phyloP scores from a whole-genome alignment of 2,888 invertebrate genomes.

The Zonitis immaculata region DNA sequence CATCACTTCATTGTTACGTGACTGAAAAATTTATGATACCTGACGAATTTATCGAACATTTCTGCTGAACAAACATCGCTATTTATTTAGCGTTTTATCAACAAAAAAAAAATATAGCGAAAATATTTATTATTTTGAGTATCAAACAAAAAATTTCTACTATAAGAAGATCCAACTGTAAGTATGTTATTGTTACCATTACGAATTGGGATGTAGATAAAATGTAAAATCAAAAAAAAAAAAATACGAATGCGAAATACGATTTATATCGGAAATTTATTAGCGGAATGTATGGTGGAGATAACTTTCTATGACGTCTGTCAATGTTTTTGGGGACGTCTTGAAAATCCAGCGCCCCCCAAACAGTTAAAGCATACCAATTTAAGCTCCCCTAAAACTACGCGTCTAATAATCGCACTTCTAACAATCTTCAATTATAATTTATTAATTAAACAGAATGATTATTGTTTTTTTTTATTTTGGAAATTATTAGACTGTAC shows the following conservation, averaged over 20 bases:
- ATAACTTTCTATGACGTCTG: slow-evolving; percentile 43
- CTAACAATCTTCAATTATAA: not conserved
- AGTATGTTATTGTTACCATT: slow-evolving; percentile 25
- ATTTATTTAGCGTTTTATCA: not conserved
- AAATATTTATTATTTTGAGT: too few relatives aligned
- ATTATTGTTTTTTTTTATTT: not conserved
- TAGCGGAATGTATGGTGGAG: slow-evolving; percentile 44
- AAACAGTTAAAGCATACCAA: slow-evolving; percentile 22
- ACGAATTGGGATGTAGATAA: slow-evolving; percentile 31
- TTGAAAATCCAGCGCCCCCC: slow-evolving; percentile 18
- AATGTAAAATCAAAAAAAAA: slow-evolving; percentile 24
- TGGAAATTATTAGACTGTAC: not conserved
- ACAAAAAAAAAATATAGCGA: not conserved
- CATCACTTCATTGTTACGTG: slow-evolving; percentile 33
- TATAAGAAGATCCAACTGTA: too few relatives aligned
- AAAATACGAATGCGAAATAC: slow-evolving; percentile 38
- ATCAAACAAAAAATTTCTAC: too few relatives aligned
- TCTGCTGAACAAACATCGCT: slow-evolving; percentile 17
- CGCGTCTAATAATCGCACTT: not conserved
- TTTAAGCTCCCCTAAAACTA: not conserved
- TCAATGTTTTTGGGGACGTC: slow-evolving; percentile 35
- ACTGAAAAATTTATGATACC: slow-evolving; percentile 31
- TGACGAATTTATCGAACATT: slow-evolving; percentile 34
- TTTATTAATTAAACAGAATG: too few relatives aligned
- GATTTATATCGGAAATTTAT: slow-evolving; percentile 47